These are phyloP conservation scores for Paratrypauchen microcephalus DNA, from an alignment of 2,797 vertebrate genomes.

Conservation along the genomic window DNA sequence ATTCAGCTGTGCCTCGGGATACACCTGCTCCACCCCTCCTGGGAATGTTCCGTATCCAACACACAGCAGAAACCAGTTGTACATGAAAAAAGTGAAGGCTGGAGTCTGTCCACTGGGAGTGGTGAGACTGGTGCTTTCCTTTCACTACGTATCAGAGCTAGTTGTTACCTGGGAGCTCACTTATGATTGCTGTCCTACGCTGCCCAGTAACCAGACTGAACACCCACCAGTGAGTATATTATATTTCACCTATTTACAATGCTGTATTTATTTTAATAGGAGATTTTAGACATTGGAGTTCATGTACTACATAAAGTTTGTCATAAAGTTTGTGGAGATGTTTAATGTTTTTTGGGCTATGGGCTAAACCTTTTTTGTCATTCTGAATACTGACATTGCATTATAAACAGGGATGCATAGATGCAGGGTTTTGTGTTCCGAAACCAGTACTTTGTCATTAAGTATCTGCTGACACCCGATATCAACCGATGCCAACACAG, in stretches of 20 bases:
- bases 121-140: constrained; percentile 21
- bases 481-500: no score
- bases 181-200: constrained; percentile 21
- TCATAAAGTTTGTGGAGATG: background rate
- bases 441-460: no score
- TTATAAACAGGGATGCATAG: no score
- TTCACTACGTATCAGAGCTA: constrained; percentile 10
- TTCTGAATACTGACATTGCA: background rate
- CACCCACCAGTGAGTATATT: constrained; percentile 50
- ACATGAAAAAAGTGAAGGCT: constrained; percentile 1
- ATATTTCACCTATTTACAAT: constrained; percentile 8
- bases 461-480: no score
- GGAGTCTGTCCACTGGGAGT: constrained; percentile 35
- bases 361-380: no score
- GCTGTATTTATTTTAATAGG: background rate
- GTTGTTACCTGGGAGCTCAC: background rate
- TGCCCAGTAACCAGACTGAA: background rate
- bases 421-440: no score
- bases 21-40: constrained; percentile 53
- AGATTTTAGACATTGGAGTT: background rate
- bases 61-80: constrained; percentile 56
- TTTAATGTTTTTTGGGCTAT: no score
- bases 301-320: no score
- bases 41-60: constrained; percentile 59
- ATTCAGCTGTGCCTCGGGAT: constrained; percentile 44